Base-by-base conservation (phyloP, 2,888 invertebrate genomes). In the Scrobipalpa costella region DNA sequence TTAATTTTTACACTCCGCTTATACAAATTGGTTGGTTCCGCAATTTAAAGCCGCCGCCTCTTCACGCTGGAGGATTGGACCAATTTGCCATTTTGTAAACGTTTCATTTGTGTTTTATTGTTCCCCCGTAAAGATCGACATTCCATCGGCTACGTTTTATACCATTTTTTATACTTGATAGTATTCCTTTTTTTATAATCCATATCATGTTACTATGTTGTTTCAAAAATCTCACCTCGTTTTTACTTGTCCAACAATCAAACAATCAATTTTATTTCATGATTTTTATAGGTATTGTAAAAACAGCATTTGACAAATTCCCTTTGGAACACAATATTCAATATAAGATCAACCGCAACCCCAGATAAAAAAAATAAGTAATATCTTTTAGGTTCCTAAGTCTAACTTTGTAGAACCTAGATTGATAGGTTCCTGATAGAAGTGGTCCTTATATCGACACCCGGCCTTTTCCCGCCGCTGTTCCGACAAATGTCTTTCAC, bases 41-140 rank as follows among this genome's bases (percentile, higher is more conserved):
- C 61, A 52, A 61, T 52, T 61, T 61, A 52, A 61, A 61, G 3
- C 52, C 50, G 15, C 8, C 40, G 27, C 15, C 21, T 7, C 60
- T n/a, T 34, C 49, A 33, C 27, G 11, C 57, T 13, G 38, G 57
- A 34, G 72, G 69, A 73, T 70, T 69, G 72, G 69, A 71, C 71
- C 71, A 72, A 73, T 76, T 77, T 76, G 72, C 71, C 74, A 69
- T 77, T 78, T 76, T 78, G 73, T 74, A 71, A 76, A 72, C 74
- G 71, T 73, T 79, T 76, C 73, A 80, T 83, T 81, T 76, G 72
- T 77, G 69, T 77, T 83, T 83, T 83, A 80, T 70, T 67, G 72
- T 68, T 64, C 55, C 8, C 67, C 71, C 63, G 68, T 73, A 71
- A 71, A 67, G 68, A 67, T 78, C 67, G 69, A 76, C 71, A 70